Conservation (phyloP, 2,113 vertebrate genomes). For the Platysternon megacephalum region DNA sequence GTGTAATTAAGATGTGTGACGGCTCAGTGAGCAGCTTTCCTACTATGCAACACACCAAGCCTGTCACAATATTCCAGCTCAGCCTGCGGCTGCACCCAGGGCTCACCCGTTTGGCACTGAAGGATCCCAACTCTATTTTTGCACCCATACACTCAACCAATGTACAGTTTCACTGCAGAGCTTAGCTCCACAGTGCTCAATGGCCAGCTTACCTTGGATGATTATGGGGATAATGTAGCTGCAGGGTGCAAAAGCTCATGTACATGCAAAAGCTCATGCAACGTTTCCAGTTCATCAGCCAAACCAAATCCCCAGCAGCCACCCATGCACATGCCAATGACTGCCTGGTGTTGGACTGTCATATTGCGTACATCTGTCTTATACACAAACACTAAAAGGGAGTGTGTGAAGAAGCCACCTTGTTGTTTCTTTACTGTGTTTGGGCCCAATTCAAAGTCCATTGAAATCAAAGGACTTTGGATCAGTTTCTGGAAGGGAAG, state of each 20-base stretch:
- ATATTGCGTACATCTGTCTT: accelerated
- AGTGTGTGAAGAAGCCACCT: not conserved
- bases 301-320: not conserved
- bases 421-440: not conserved
- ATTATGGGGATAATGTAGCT: not conserved
- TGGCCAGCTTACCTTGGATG: not conserved
- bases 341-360: accelerated
- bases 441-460: not conserved
- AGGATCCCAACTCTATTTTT: not conserved
- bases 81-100: not conserved
- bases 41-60: not conserved
- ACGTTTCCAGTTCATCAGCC: not conserved
- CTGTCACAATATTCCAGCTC: not conserved
- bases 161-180: not conserved
- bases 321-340: not conserved
- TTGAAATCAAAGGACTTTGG: not conserved
- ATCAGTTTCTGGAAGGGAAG: too few species aligned
- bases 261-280: too few species aligned
- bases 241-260: not conserved
- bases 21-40: not conserved
- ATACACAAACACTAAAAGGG: accelerated
- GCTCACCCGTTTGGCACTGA: accelerated
- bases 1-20: not conserved
- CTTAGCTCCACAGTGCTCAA: not conserved
- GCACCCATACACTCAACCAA: not conserved